Conservation (phyloP, 2,888 invertebrate species). For the Pseudococcus longispinus region DNA sequence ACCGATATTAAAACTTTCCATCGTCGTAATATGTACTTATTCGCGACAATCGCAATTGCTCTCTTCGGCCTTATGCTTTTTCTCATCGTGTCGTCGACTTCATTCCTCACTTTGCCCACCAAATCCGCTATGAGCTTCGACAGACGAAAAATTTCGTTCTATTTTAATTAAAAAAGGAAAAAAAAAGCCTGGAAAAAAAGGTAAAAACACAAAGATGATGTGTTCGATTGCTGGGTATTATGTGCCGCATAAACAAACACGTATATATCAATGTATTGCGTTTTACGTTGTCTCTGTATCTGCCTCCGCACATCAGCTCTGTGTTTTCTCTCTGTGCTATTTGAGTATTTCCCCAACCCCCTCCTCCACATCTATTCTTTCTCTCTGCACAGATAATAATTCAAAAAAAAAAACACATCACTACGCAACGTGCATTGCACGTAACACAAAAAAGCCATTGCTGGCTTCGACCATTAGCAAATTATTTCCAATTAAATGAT, state of each 20-base stretch:
- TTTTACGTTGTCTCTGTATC: neutral
- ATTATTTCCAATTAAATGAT: conserved; percentile 54
- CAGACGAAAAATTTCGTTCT: neutral
- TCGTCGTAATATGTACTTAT: conserved; percentile 15
- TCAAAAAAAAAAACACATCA: neutral
- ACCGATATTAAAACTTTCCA: conserved; percentile 36
- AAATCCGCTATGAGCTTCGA: neutral
- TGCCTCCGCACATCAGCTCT: too few species aligned
- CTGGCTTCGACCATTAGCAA: conserved; percentile 12
- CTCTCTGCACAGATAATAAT: neutral
- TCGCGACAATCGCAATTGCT: neutral
- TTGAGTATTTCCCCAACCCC: neutral
- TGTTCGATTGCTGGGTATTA: neutral
- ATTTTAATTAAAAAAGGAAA: conserved; percentile 15
- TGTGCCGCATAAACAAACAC: neutral
- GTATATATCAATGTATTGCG: too few species aligned
- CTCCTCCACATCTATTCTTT: neutral
- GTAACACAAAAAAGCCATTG: neutral
- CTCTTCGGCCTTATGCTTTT: neutral
- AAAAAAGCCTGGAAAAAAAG: too few species aligned
- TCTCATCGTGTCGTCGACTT: neutral
- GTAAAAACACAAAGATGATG: neutral
- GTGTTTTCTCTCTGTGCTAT: neutral
- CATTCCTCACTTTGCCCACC: neutral
- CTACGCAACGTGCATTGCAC: neutral